phyloP scores from a whole-genome alignment of 2,113 vertebrate genomes.

The Osmerus mordax region DNA sequence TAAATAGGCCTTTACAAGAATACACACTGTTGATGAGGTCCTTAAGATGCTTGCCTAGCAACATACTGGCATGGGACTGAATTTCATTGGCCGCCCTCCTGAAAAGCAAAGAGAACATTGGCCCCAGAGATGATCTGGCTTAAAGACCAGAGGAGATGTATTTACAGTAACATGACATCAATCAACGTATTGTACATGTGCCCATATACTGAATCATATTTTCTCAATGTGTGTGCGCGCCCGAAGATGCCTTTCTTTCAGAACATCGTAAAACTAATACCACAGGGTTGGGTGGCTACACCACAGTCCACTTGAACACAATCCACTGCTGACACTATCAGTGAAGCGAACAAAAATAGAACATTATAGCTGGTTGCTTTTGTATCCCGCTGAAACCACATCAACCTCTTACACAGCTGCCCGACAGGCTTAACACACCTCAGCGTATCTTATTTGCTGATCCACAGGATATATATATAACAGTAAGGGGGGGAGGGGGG shows the following conservation, averaged over 20 bases:
- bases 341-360: background rate
- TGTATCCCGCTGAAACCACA: conserved; percentile 1
- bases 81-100: conserved; percentile 44
- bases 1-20: conserved; percentile 40
- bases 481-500: conserved; percentile 1
- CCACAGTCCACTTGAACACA: conserved; percentile 11
- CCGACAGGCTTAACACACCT: conserved; percentile 10
- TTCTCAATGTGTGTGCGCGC: conserved; percentile 35
- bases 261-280: conserved; percentile 18
- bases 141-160: conserved; percentile 37
- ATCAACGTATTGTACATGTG: conserved; percentile 28
- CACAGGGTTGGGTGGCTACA: conserved; percentile 15
- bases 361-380: background rate
- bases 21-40: conserved; percentile 40
- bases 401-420: conserved; percentile 25
- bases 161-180: conserved; percentile 59
- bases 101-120: conserved; percentile 47
- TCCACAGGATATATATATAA: conserved; percentile 7
- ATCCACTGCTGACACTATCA: conserved; percentile 17
- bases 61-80: conserved; percentile 43
- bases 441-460: conserved; percentile 18
- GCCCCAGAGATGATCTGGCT: conserved; percentile 40
- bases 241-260: conserved; percentile 29
- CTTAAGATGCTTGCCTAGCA: conserved; percentile 42
- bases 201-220: conserved; percentile 34